Conservation (phyloP, 2,888 invertebrate genomes). For the Nasonia oneida region DNA sequence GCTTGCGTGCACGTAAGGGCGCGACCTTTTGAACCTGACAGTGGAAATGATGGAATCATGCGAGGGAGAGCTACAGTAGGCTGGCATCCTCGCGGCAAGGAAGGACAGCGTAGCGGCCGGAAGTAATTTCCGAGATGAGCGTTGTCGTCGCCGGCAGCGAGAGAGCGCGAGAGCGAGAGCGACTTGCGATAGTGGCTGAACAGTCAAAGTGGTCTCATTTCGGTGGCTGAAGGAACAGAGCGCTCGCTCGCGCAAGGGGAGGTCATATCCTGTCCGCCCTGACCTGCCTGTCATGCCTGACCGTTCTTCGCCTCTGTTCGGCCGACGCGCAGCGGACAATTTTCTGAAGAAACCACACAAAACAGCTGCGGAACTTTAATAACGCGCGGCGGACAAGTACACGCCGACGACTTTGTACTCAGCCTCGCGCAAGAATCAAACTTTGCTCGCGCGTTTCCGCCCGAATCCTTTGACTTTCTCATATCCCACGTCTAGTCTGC, state of each 20-base stretch:
- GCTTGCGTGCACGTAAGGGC: slow-evolving; percentile 13
- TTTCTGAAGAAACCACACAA: slow-evolving; percentile 74
- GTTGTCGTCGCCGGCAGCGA: slow-evolving; percentile 59
- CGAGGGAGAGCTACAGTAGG: slow-evolving; percentile 55
- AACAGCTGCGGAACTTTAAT: slow-evolving; percentile 61
- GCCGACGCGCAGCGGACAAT: slow-evolving; percentile 69
- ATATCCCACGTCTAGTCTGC: background rate
- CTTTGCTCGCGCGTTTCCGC: background rate
- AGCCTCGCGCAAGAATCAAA: slow-evolving; percentile 16
- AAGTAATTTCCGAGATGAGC: slow-evolving; percentile 79
- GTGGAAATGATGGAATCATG: slow-evolving; percentile 53
- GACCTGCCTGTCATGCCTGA: slow-evolving; percentile 61
- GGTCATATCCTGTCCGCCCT: slow-evolving; percentile 78
- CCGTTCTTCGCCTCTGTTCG: slow-evolving; percentile 61
- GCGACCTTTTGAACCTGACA: slow-evolving; percentile 51
- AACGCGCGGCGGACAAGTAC: background rate
- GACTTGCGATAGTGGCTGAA: slow-evolving; percentile 78
- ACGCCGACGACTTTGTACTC: background rate
- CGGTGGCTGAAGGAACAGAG: slow-evolving; percentile 61
- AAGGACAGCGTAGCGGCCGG: slow-evolving; percentile 70
- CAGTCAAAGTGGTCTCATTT: slow-evolving; percentile 79
- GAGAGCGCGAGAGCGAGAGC: background rate
- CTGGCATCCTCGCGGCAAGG: slow-evolving; percentile 54
- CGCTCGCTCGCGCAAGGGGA: slow-evolving; percentile 49
- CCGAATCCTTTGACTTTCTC: slow-evolving; percentile 13